phyloP scores from a whole-genome alignment of 2,888 invertebrate genomes.

The Clivina fossor region DNA sequence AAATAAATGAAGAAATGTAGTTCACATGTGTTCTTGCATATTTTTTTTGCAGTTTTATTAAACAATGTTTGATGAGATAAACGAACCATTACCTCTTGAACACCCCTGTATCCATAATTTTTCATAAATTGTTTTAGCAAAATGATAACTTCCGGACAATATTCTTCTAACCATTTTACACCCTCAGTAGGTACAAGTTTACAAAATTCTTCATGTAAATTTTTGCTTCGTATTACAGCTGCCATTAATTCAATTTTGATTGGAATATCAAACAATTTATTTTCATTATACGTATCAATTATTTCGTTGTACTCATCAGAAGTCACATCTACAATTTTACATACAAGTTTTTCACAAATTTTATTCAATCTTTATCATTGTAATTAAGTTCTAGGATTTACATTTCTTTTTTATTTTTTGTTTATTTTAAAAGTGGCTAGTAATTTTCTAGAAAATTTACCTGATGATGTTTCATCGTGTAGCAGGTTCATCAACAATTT shows the following conservation, averaged over 20 bases:
- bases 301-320: not conserved
- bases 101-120: not conserved
- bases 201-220: slow-evolving; percentile 56
- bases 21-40: not conserved
- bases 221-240: slow-evolving; percentile 36
- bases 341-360: not conserved
- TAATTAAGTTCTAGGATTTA: too few relatives aligned
- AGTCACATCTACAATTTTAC: not conserved
- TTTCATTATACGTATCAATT: not conserved
- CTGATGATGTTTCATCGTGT: slow-evolving; percentile 1
- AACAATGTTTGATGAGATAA: too few relatives aligned
- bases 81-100: not conserved
- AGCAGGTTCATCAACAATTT: slow-evolving; percentile 23
- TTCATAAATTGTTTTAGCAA: slow-evolving; percentile 1
- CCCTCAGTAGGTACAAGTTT: slow-evolving; percentile 56
- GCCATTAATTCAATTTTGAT: slow-evolving; percentile 1
- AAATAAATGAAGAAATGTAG: slow-evolving; percentile 3
- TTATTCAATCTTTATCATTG: too few relatives aligned
- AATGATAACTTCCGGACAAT: slow-evolving; percentile 54
- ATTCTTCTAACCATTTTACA: slow-evolving; percentile 60
- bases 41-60: too few relatives aligned
- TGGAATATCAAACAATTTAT: not conserved
- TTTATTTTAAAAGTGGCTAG: not conserved
- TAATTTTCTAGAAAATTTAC: not conserved
- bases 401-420: not conserved